Evolutionary conservation across 64 coral and sea anemone genomes (phyloP), one percentile per base, ranked within the genome.

Genomic region (Montipora efflorescens): DNA sequence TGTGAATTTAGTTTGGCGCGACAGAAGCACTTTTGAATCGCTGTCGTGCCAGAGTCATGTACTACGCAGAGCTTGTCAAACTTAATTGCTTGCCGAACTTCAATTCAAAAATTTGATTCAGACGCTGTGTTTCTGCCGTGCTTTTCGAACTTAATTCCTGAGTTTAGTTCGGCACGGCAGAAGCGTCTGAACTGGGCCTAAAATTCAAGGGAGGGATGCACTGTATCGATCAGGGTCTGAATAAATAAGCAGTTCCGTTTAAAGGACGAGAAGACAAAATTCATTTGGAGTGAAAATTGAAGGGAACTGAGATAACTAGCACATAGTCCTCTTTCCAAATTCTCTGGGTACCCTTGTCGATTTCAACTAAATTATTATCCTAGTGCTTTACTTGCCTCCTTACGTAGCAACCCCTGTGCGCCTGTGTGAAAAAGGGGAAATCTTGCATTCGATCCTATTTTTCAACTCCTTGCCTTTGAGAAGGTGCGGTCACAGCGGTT

Each of bases 101-200:
- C 28, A 44, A 77, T 77, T 44, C 75, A 77, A 77, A 77, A 44
- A 43, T 77, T 77, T 77, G 25, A 77, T 77, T 77, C 36, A 77
- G 75, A 80, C 78, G 48, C 78, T 18, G 78, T 80, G 49, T 49
- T 80, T 80, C 78, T 80, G 78, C 78, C 48, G 48, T 80, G 47
- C 47, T 47, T 53, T 51, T 80, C 78, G 48, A 85, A 85, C 59
- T 85, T 85, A 80, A 80, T 85, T 52, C 59, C 82, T 48, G 57
- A 72, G 46, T 87, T 87, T 69, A 70, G 61, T 87, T 61, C 83
- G 23, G 25, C 21, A 19, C 28, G 79, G 79, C 49, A 82, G 79
- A 21, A 82, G 50, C 79, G 79, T 57, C 48, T 82, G 79, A 82
- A 82, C 79, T 58, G 79, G 79, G 49, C 79, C 36, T 70, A 70